These are phyloP conservation scores for Myotis brandtii DNA, from an alignment of 2,113 vertebrate genomes.

Conservation along the genomic window DNA sequence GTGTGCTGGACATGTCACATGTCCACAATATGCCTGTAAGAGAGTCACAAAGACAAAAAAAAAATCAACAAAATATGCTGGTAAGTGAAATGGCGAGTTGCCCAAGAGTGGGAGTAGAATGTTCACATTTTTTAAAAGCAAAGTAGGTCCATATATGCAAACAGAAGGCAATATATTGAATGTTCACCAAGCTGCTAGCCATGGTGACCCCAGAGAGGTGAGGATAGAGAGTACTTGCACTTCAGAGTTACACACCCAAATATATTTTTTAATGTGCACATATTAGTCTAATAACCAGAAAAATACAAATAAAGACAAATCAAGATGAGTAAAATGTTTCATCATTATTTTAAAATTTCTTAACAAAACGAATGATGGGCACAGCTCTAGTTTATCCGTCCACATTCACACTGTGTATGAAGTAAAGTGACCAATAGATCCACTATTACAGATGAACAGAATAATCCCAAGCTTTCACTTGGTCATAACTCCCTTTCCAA, in stretches of 20 bases:
- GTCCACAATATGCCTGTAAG: neutral
- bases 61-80: neutral
- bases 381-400: neutral
- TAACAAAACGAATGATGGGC: neutral
- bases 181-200: neutral
- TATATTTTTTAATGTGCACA: conserved; percentile 53
- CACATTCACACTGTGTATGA: conserved; percentile 42
- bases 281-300: conserved; percentile 69
- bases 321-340: conserved; percentile 69
- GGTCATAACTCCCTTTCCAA: neutral
- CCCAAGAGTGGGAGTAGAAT: neutral
- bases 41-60: neutral
- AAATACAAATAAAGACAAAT: conserved; percentile 68
- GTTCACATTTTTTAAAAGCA: neutral
- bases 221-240: neutral
- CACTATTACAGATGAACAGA: neutral
- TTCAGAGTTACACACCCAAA: neutral
- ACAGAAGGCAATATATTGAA: neutral
- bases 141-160: neutral
- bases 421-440: neutral
- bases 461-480: neutral
- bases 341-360: conserved; percentile 62
- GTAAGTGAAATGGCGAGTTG: neutral
- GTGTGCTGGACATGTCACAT: too few species aligned
- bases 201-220: too few species aligned